Base-by-base conservation (phyloP, 2,888 invertebrate species). In the Lycia hirtaria region DNA sequence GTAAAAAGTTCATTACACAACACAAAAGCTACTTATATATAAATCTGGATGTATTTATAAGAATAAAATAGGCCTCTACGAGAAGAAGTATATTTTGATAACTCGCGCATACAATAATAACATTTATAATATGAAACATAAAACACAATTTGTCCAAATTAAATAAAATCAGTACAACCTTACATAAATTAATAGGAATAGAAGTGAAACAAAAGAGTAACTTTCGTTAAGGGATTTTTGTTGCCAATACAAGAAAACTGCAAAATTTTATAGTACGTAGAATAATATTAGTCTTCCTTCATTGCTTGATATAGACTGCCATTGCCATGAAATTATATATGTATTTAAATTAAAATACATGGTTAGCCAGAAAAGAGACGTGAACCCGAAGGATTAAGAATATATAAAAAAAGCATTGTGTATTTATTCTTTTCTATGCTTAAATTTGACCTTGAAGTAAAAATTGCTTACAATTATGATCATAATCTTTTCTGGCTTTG, bases 241-340 rank as follows among this genome's bases (percentile, higher is more conserved):
- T 15, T 35, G 35, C 17, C 7, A 17, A 17, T 35, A 9, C 17
- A 30, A 12, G 10, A 26, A 26, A 5, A 26, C n/a, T 26, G 6
- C 26, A 26, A 26, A 3, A 5, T n/a, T n/a, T n/a, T n/a, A n/a
- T 5, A 4, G 5, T 32, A 35, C 2, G 15, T 6, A 43, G 6
- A 35, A 20, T 22, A 22, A 10, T 22, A 1, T 43, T 15, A 22
- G 35, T 48, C 47, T 49, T 49, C 49, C 38, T 22, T n/a, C 10
- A 24, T 7, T 20, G 28, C 24, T 37, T 35, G 17, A 26, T 2
- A 37, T 35, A 35, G 47, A 48, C 47, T 48, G 47, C 26, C n/a
- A 4, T 4, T 4, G 47, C 47, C 47, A 37, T 48, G 10, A 17
- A 22, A 17, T 28, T 10, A 17, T 43, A 15, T 41, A n/a, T 10